Evolutionary conservation across 2,113 vertebrate species (phyloP), one percentile per base, ranked within the genome.

Genomic region (Scomber japonicus): DNA sequence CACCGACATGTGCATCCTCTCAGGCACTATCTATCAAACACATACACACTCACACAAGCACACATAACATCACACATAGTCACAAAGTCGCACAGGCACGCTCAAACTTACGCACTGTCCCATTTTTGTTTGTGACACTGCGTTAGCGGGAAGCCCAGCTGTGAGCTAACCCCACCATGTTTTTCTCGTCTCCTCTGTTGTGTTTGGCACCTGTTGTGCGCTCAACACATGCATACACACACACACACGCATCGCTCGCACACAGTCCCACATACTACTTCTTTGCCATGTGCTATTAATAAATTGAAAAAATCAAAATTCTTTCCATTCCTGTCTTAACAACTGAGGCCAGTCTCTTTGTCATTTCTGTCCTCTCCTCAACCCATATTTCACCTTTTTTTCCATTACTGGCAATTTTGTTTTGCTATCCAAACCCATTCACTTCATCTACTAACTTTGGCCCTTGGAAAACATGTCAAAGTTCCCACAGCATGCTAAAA

Each of bases 151-250:
- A 90, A 91, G 87, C 86, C 87, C 77, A 90, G 84, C 91, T 90
- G 86, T 85, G 85, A 88, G 89, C 89, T 90, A 84, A 87, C 84
- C 90, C 90, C 82, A 40, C 68, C 84, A 78, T 92, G 88, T 92
- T 91, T 94, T 89, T 88, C 85, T 86, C 71, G 14, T 86, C 81
- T 88, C 46, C 65, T 70, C 69, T 94, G 91, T 95, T 94, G 86
- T 92, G 85, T 79, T 94, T 94, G 94, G 92, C 93, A 94, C 90
- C 85, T 93, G 85, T 88, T 90, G 64, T 81, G 75, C 16, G 67
- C 86, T 85, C 82, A 61, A 78, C 35, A 40, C 59, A 57, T 15
- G 49, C 78, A 70, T 78, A 27, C 82, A 63, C 67, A 70, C 80
- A 27, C 82, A 63, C 67, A 75, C 46, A 54, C 66, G 66, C 60